Conservation (phyloP, 1,140 invertebrate species). For the Araneus ventricosus region DNA sequence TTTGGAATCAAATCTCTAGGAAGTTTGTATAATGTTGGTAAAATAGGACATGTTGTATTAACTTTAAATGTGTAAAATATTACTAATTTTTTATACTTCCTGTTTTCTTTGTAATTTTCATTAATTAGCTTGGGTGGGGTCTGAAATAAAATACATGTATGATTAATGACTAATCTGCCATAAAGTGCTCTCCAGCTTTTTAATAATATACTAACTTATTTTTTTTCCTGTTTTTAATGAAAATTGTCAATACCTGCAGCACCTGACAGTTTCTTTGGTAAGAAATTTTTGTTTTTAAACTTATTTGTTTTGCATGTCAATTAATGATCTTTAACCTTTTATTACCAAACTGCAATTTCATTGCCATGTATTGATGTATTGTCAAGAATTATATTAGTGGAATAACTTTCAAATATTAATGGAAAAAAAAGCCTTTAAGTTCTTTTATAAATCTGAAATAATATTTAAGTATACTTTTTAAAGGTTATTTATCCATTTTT, state of each 20-base stretch:
- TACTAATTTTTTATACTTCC: conserved; percentile 8
- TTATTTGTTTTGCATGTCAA: background rate
- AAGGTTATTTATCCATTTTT: background rate
- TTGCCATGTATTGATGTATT: too few relatives aligned
- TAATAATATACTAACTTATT: conserved; percentile 46
- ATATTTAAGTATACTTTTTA: background rate
- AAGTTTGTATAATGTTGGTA: too few relatives aligned
- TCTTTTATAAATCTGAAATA: too few relatives aligned
- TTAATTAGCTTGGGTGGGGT: background rate
- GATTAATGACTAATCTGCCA: conserved; percentile 29
- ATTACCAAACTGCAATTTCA: too few relatives aligned
- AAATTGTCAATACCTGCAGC: conserved; percentile 82
- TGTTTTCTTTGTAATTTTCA: background rate
- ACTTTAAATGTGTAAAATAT: background rate
- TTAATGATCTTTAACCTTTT: too few relatives aligned
- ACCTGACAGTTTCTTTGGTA: conserved; percentile 99
- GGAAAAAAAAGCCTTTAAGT: too few relatives aligned
- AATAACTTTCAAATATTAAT: too few relatives aligned
- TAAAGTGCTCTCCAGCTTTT: background rate
- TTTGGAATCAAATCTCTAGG: too few relatives aligned
- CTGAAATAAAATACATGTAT: conserved; percentile 6
- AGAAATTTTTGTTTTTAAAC: conserved; percentile 82
- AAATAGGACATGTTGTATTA: background rate
- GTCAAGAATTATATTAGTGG: too few relatives aligned
- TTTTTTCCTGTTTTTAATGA: conserved; percentile 60